Conservation (phyloP, 2,888 invertebrate genomes). For the Adelphocoris suturalis region DNA sequence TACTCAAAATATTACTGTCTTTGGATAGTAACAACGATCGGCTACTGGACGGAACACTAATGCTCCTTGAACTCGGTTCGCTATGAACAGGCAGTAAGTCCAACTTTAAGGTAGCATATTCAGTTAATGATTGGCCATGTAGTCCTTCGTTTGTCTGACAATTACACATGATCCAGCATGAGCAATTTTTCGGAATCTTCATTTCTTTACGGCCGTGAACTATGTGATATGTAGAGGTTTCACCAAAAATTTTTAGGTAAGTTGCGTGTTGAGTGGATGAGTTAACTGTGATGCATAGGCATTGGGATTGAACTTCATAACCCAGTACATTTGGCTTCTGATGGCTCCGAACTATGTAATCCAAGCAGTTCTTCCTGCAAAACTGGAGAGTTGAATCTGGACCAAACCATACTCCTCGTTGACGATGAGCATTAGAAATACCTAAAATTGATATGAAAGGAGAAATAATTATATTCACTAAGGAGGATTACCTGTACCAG, state of each 20-base stretch:
- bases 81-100: not conserved
- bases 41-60: not conserved
- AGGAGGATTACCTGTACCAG: too few species aligned
- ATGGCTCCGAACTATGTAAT: slow-evolving; percentile 68
- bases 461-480: too few species aligned
- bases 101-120: not conserved
- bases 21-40: not conserved
- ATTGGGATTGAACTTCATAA: not conserved
- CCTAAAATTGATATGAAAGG: not conserved
- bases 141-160: not conserved
- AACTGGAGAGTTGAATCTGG: slow-evolving; percentile 58
- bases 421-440: not conserved
- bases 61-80: not conserved
- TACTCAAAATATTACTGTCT: not conserved
- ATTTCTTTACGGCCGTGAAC: slow-evolving; percentile 33
- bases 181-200: slow-evolving; percentile 41
- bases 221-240: not conserved
- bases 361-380: slow-evolving; percentile 50
- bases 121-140: not conserved
- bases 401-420: slow-evolving; percentile 67
- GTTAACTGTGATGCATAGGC: slow-evolving; percentile 9
- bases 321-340: slow-evolving; percentile 24
- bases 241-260: slow-evolving; percentile 2
- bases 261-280: slow-evolving; percentile 33
- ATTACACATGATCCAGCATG: slow-evolving; percentile 41